These are phyloP conservation scores for Busseola fusca DNA, from an alignment of 2,888 invertebrate species.

Conservation along the genomic window DNA sequence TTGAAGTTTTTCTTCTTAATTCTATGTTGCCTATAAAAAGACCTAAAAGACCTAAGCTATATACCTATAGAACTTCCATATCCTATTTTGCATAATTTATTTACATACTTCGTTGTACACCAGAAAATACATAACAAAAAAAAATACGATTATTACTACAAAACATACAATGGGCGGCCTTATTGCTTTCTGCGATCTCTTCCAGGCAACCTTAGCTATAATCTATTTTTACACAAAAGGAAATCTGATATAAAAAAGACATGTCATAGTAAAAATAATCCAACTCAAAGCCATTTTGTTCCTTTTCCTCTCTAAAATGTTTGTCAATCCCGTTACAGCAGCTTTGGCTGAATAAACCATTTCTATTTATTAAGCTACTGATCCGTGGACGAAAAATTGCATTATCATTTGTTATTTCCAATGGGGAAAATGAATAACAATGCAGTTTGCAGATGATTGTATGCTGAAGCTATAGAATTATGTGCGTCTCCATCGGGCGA, in stretches of 20 bases:
- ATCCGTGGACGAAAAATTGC: constrained; percentile 14
- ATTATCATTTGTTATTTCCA: neutral
- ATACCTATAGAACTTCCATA: neutral
- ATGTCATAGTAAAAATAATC: neutral
- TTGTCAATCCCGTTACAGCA: neutral
- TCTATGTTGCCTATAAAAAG: neutral
- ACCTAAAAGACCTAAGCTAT: too few species aligned
- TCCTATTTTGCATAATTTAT: neutral
- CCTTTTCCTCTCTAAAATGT: neutral
- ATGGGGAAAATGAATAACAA: neutral
- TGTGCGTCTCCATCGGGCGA: too few species aligned
- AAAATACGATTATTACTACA: too few species aligned
- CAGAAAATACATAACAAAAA: too few species aligned
- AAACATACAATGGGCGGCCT: too few species aligned
- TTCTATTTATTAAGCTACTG: constrained; percentile 26
- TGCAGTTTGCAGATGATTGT: neutral
- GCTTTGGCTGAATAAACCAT: constrained; percentile 28
- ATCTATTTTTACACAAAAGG: too few species aligned
- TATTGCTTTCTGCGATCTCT: too few species aligned
- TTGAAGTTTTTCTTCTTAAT: neutral
- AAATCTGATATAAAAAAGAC: neutral
- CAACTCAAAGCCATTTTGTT: neutral
- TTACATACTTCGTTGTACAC: too few species aligned
- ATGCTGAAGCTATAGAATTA: neutral
- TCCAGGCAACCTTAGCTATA: neutral